Conservation (phyloP, 2,797 vertebrate genomes). For the Micromesistius poutassou region DNA sequence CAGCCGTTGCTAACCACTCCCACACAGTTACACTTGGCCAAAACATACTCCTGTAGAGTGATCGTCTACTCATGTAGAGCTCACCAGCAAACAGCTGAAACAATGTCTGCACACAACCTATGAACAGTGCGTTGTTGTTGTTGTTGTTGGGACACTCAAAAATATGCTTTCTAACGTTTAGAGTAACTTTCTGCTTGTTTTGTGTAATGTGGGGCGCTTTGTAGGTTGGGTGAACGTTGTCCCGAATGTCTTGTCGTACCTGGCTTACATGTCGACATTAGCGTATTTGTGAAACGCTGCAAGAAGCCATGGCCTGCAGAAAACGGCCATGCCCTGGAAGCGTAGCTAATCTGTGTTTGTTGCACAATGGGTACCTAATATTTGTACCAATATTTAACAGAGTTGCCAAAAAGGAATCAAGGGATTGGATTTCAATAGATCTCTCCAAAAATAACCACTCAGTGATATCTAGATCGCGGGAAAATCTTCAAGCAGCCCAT, state of each 20-base stretch:
- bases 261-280: neutral
- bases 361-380: neutral
- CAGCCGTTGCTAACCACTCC: slow-evolving; percentile 65
- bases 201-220: no score
- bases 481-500: no score
- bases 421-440: neutral
- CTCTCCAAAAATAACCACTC: no score
- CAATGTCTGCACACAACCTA: no score
- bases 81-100: no score
- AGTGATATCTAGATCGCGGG: no score
- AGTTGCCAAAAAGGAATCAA: neutral
- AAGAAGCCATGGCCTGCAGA: no score
- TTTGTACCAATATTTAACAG: neutral
- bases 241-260: neutral
- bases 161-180: no score
- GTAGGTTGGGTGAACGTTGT: neutral
- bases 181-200: no score
- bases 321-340: neutral
- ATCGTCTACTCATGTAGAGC: neutral
- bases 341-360: neutral
- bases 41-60: slow-evolving; percentile 43
- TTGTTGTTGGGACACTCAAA: neutral
- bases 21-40: slow-evolving; percentile 65
- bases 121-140: neutral
- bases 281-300: neutral